Conservation (phyloP, 1,140 invertebrate species). For the Stratiolaelaps scimitus region DNA sequence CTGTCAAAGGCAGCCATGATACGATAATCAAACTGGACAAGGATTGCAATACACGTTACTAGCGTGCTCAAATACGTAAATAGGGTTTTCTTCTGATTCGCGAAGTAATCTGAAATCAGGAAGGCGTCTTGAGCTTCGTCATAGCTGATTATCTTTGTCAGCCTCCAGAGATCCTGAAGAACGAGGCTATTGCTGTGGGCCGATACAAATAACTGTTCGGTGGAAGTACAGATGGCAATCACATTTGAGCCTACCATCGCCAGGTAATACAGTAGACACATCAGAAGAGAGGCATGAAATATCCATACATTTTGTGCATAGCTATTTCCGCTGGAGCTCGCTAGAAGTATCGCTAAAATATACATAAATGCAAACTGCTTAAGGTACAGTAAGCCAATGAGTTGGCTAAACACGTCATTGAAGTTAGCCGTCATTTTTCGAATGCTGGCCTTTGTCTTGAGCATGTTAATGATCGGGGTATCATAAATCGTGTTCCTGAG, state of each 20-base stretch:
- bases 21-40: too few relatives aligned
- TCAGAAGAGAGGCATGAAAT: neutral
- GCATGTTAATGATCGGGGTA: neutral
- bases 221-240: too few relatives aligned
- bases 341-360: neutral
- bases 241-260: too few relatives aligned
- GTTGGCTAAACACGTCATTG: neutral
- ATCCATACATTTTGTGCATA: neutral
- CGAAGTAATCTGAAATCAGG: slow-evolving; percentile 1
- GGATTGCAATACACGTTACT: too few relatives aligned
- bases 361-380: neutral
- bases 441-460: neutral
- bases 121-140: neutral
- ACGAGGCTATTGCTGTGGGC: too few relatives aligned
- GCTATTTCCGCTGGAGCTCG: too few relatives aligned
- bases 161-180: too few relatives aligned
- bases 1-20: neutral
- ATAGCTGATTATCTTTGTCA: neutral
- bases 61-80: neutral
- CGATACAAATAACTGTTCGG: too few relatives aligned
- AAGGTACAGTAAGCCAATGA: neutral
- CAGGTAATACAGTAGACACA: too few relatives aligned
- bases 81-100: neutral
- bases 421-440: neutral
- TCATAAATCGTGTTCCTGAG: neutral